Conservation (phyloP, 2,797 vertebrate genomes). For the Eupleurogrammus muticus region DNA sequence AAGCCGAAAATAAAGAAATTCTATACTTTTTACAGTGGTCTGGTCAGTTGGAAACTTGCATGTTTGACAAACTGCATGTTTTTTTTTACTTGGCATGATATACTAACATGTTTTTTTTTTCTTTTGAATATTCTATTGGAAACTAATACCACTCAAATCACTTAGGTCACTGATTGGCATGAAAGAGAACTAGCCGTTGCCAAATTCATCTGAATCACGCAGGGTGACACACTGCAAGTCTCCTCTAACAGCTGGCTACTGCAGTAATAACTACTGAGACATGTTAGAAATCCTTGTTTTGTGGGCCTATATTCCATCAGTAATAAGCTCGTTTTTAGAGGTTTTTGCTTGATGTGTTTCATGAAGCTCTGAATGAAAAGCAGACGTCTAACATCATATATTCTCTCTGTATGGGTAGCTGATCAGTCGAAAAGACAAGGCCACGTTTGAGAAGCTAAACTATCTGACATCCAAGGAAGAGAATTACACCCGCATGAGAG, state of each 20-base stretch:
- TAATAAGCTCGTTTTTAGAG: neutral
- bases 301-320: neutral
- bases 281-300: neutral
- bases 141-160: neutral
- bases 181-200: neutral
- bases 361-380: neutral
- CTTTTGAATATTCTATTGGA: constrained; percentile 5
- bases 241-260: neutral
- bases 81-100: neutral
- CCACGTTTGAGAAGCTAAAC: constrained; percentile 94
- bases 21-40: too few relatives aligned
- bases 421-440: constrained; percentile 94
- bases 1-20: too few relatives aligned
- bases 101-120: neutral
- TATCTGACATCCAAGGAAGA: constrained; percentile 95
- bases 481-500: constrained; percentile 94
- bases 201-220: constrained; percentile 8
- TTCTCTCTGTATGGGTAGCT: constrained; percentile 77
- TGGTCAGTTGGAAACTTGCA: neutral
- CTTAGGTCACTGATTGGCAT: constrained; percentile 6
- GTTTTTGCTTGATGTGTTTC: neutral
- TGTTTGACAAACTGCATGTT: too few relatives aligned
- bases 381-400: neutral
- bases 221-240: constrained; percentile 8
- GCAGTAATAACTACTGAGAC: neutral